Base-by-base conservation (phyloP, 1,140 invertebrate genomes). In the Monomorium pharaonis region DNA sequence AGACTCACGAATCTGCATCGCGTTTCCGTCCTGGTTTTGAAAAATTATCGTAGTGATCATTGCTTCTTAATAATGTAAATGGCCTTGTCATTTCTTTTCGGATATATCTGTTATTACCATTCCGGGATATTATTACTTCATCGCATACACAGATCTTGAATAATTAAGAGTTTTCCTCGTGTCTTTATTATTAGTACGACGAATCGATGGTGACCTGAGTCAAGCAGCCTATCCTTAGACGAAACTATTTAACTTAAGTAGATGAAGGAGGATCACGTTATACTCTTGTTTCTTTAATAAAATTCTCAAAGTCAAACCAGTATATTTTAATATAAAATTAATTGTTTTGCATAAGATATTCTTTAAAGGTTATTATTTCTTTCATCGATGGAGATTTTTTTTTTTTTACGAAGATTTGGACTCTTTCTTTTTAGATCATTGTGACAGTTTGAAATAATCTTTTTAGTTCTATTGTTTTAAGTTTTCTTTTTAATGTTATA, bases 101-200 rank as follows among this genome's bases (percentile, higher is more conserved):
- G 24, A 27, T 24, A 37, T 12, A 16, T 44, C 63, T 37, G 4
- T n/a, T 47, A 21, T 81, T 63, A 58, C 65, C n/a, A 18, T 75
- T 54, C 14, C 14, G 21, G n/a, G 21, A 42, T 12, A 44, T 9
- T 7, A n/a, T 21, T 54, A 33, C 7, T 3, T 83, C 49, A 24
- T 30, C 9, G 27, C 49, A n/a, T n/a, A 47, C 30, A 72, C 18
- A 21, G 27, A 33, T 4, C n/a, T 49, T 72, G 24, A 42, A 83
- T 83, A 44, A 72, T 83, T 47, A 74, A 69, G 12, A 6, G 21
- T 80, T 33, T 54, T 42, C 14, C 63, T 67, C 16, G 30, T 47
- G 44, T 81, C 49, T 27, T 70, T 72, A 72, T 81, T 72, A 81
- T 72, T 72, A 72, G 37, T 30, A 47, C 51, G 21, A 56, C 24